Evolutionary conservation across 1,140 invertebrate genomes (phyloP), one percentile per base, ranked within the genome.

Genomic region (Aethina tumida): DNA sequence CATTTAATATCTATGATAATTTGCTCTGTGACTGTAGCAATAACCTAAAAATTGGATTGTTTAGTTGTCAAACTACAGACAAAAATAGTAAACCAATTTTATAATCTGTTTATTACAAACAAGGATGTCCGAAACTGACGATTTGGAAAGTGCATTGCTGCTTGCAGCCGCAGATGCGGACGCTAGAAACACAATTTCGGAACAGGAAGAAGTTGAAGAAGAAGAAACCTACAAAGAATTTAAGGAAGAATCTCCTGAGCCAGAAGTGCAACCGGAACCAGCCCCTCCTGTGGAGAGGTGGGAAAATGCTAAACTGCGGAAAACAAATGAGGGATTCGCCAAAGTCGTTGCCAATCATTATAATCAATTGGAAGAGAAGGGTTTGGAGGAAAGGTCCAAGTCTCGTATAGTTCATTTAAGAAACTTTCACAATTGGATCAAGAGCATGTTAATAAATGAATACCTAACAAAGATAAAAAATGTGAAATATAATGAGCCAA

Each of bases 381-480:
- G 88, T 0, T 58, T 89, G 5, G 73, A 70, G 27, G 75, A 79
- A 43, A 68, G 96, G 31, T 79, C 74, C 42, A 75, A 89, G 53
- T 96, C 92, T 24, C 75, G 85, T 14, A 98, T 99, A 46, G 83
- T 91, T 53, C 82, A 86, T 56, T 72, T 98, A 66, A 73, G 96
- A 46, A 98, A 97, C 65, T 96, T 97, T 58, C 98, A 99, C 62
- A 99, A 99, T 64, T 99, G 95, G 95, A 81, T 97, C 5, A 99
- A 99, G 68, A 84, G 87, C 62, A 87, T 92, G 67, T 66, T 96
- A 1, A 97, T 99, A 50, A 75, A 74, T 55, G 75, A 84, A 58
- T 81, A 78, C 55, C 59, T 78, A 30, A 64, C 66, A 30, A 74
- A 78, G 55, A 62, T 84, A 1, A 74, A 74, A 47, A 63, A 77